Conservation (phyloP, 2,113 vertebrate genomes). For the Lanius ludovicianus region DNA sequence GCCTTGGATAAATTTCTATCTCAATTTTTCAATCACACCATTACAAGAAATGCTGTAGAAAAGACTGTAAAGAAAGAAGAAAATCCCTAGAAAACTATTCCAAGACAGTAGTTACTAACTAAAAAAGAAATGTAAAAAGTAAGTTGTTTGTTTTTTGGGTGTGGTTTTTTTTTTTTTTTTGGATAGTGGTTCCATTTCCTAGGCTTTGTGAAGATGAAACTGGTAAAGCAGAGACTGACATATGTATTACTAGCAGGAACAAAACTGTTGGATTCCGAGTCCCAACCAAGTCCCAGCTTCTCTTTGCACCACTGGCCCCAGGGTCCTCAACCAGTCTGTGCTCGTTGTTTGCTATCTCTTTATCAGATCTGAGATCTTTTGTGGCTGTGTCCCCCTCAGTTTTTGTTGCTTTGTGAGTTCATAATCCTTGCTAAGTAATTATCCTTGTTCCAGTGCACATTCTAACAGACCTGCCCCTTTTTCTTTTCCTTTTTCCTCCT, state of each 20-base stretch:
- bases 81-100: background rate
- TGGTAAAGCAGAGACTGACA: background rate
- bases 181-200: background rate
- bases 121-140: background rate
- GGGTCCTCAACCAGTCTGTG: background rate
- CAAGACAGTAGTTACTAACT: background rate
- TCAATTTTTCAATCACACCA: background rate
- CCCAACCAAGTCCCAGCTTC: background rate
- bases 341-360: background rate
- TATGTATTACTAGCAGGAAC: background rate
- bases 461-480: background rate
- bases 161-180: background rate
- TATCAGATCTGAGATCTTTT: background rate
- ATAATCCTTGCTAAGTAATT: background rate
- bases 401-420: background rate
- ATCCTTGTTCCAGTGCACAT: background rate
- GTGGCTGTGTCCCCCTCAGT: background rate
- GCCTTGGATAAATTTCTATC: background rate
- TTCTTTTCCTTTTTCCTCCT: background rate
- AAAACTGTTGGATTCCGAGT: background rate
- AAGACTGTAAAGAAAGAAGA: background rate
- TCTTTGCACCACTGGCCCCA: background rate
- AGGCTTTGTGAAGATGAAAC: background rate
- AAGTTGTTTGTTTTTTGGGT: background rate
- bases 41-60: background rate